Conservation (phyloP, 2,113 vertebrate species). For the Pampusana beccarii region DNA sequence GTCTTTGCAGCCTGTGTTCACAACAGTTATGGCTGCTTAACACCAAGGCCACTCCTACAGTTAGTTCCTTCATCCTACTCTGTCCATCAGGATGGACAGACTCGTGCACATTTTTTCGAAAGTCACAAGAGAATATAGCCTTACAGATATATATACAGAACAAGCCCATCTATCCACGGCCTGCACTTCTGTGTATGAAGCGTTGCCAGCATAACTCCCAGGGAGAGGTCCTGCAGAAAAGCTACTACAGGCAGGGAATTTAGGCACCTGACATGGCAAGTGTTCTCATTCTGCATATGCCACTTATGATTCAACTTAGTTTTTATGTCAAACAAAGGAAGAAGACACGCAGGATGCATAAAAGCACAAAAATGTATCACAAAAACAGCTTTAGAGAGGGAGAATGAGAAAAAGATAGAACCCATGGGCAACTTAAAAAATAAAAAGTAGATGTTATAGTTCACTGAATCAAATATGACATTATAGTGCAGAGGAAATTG, state of each 20-base stretch:
- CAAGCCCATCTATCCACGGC: background rate
- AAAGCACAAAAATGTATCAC: constrained; percentile 65
- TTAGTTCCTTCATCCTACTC: background rate
- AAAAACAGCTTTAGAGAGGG: constrained; percentile 51
- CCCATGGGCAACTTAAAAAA: constrained; percentile 73
- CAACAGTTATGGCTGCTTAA: background rate
- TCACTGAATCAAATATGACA: constrained; percentile 77
- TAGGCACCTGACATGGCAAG: constrained; percentile 14
- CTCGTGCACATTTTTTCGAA: background rate
- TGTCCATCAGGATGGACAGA: background rate
- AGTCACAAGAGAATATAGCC: background rate
- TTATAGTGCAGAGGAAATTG: constrained; percentile 77
- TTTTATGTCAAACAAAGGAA: constrained; percentile 40
- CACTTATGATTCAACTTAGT: constrained; percentile 15
- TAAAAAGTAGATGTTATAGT: constrained; percentile 75
- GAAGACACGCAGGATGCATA: constrained; percentile 40
- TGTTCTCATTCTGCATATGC: constrained; percentile 6
- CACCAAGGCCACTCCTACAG: background rate
- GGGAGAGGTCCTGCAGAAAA: background rate
- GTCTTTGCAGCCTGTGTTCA: background rate
- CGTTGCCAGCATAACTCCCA: background rate
- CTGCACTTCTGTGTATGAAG: background rate
- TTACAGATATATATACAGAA: background rate
- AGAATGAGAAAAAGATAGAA: constrained; percentile 65
- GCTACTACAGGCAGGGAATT: background rate